Evolutionary conservation across 2,113 vertebrate genomes (phyloP).

Genomic region (Gadus chalcogrammus): DNA sequence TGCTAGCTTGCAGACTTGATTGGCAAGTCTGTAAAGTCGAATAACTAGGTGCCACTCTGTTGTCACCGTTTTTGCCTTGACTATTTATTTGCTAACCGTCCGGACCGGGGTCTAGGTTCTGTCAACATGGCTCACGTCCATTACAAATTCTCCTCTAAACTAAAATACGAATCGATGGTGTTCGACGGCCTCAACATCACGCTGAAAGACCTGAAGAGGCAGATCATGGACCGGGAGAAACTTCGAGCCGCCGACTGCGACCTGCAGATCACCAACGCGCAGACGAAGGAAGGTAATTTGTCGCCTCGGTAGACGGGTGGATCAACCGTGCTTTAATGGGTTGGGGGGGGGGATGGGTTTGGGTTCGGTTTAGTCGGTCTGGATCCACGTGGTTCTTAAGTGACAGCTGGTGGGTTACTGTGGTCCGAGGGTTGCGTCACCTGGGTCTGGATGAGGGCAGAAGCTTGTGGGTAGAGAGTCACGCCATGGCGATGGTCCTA

Average conservation of each 20-base stretch:
- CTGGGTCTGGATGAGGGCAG: not conserved
- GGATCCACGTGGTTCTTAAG: not conserved
- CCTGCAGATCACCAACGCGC: conserved; percentile 93
- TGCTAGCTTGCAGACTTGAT: conserved; percentile 33
- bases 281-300: conserved; percentile 90
- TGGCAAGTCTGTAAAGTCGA: not conserved
- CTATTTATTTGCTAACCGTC: not conserved
- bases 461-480: conserved; percentile 11
- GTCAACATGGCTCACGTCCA: conserved; percentile 89
- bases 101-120: not conserved
- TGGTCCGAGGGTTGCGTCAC: not conserved
- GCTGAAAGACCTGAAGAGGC: conserved; percentile 88
- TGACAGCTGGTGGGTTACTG: not conserved
- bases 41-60: conserved; percentile 13
- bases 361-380: too few species aligned
- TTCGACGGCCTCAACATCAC: conserved; percentile 93
- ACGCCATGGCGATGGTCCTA: conserved; percentile 24
- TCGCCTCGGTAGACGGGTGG: not conserved
- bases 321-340: not conserved
- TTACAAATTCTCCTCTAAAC: conserved; percentile 97
- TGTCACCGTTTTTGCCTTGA: not conserved
- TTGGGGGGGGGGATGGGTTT: not conserved
- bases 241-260: conserved; percentile 92
- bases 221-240: conserved; percentile 94
- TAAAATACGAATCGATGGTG: conserved; percentile 93